A percentile compares a stretch with the other conserved stretches of the same genome.
These are phyloP conservation scores for Callosobruchus maculatus DNA, from an alignment of 2,888 invertebrate genomes.

Conservation along the genomic window DNA sequence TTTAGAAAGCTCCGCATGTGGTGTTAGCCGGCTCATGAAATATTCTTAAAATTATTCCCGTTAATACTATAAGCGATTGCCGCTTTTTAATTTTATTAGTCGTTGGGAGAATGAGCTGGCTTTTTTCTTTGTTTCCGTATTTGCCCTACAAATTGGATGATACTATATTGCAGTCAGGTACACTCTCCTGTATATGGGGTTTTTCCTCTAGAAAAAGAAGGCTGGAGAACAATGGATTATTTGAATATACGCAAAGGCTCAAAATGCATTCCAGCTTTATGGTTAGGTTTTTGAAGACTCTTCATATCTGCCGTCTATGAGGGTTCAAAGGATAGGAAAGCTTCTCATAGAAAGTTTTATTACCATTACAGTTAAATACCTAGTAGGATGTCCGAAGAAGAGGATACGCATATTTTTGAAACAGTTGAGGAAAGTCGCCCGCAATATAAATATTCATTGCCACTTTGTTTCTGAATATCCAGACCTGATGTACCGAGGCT, in stretches of 20 bases:
- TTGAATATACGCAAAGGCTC: not conserved
- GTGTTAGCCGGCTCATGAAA: slow-evolving; percentile 1
- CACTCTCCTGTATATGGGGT: not conserved
- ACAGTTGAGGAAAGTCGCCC: too few relatives aligned
- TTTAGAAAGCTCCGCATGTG: slow-evolving; percentile 1
- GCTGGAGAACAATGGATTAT: too few relatives aligned
- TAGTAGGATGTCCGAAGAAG: too few relatives aligned
- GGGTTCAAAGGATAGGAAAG: too few relatives aligned
- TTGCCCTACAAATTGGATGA: not conserved
- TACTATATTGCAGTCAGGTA: not conserved
- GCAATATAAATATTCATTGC: too few relatives aligned
- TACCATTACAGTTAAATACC: too few relatives aligned
- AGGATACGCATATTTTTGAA: too few relatives aligned
- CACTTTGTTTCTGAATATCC: too few relatives aligned
- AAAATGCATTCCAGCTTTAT: not conserved
- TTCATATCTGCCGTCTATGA: too few relatives aligned
- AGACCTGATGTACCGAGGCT: too few relatives aligned
- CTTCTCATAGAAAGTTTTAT: too few relatives aligned
- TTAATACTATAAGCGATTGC: slow-evolving; percentile 22
- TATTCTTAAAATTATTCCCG: slow-evolving; percentile 23
- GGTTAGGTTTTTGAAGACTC: slow-evolving; percentile 5
- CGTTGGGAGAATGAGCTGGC: not conserved
- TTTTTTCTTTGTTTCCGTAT: not conserved
- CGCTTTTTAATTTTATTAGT: slow-evolving; percentile 17
- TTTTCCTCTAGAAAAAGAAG: not conserved